phyloP scores from a whole-genome alignment of 2,113 vertebrate species.

The Penelope pileata region DNA sequence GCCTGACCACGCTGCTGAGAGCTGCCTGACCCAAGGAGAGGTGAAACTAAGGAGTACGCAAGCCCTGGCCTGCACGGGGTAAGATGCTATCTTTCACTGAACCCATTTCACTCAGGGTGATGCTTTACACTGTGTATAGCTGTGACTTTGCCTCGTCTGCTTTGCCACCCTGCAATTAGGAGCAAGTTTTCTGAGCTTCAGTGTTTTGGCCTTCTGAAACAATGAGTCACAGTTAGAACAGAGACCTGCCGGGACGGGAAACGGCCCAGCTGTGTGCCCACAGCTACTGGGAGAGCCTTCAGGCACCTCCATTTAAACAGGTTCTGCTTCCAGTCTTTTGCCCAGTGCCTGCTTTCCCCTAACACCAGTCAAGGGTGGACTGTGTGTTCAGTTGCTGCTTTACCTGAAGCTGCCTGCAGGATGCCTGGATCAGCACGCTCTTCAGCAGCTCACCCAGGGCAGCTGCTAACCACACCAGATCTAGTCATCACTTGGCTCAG shows the following conservation, averaged over 20 bases:
- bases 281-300: neutral
- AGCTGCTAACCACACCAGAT: neutral
- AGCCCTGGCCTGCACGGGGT: neutral
- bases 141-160: neutral
- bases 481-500: neutral
- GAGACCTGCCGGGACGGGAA: neutral
- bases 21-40: neutral
- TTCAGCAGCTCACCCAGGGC: neutral
- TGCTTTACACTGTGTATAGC: neutral
- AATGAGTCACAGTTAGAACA: neutral
- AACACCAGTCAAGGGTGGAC: neutral
- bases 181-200: neutral
- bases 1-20: neutral
- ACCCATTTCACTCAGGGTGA: neutral
- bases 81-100: neutral
- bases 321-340: neutral
- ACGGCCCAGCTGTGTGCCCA: neutral
- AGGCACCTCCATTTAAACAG: neutral
- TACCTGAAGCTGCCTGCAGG: neutral
- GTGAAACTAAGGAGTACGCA: neutral
- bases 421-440: rapidly evolving
- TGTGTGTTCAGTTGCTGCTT: neutral
- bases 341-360: neutral
- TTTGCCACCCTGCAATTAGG: neutral
- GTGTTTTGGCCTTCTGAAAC: neutral